Evolutionary conservation across 1,140 invertebrate species (phyloP).

Genomic region (Camponotus floridanus): DNA sequence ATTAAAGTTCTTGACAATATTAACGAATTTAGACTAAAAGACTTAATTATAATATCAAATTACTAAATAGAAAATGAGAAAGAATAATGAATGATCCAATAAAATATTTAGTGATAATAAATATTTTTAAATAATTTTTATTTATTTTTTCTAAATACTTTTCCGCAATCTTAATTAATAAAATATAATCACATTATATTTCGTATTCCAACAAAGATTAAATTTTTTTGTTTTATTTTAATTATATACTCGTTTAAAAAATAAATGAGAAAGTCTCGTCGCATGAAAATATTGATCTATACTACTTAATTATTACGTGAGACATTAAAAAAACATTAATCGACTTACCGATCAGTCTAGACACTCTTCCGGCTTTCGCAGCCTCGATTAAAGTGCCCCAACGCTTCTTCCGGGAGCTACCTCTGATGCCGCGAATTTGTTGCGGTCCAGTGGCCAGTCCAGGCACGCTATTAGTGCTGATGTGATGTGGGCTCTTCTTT

Average conservation of each 20-base stretch:
- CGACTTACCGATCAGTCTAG: constrained; percentile 90
- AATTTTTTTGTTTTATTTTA: too few species aligned
- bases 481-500: constrained; percentile 88
- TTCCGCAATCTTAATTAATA: neutral
- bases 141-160: neutral
- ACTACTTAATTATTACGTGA: neutral
- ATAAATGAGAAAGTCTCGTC: neutral
- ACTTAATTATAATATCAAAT: neutral
- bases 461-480: constrained; percentile 88
- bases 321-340: neutral
- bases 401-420: constrained; percentile 83
- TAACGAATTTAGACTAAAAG: too few species aligned
- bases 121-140: neutral
- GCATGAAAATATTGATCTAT: neutral
- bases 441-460: constrained; percentile 81
- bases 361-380: constrained; percentile 92
- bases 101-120: neutral
- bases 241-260: neutral
- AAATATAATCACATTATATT: neutral
- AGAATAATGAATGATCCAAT: neutral
- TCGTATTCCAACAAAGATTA: neutral
- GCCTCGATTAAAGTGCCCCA: constrained; percentile 94
- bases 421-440: constrained; percentile 73
- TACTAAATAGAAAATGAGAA: neutral
- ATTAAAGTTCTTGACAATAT: neutral